Evolutionary conservation across 2,797 vertebrate genomes (phyloP).

Genomic region (Dendrocincla fuliginosa): DNA sequence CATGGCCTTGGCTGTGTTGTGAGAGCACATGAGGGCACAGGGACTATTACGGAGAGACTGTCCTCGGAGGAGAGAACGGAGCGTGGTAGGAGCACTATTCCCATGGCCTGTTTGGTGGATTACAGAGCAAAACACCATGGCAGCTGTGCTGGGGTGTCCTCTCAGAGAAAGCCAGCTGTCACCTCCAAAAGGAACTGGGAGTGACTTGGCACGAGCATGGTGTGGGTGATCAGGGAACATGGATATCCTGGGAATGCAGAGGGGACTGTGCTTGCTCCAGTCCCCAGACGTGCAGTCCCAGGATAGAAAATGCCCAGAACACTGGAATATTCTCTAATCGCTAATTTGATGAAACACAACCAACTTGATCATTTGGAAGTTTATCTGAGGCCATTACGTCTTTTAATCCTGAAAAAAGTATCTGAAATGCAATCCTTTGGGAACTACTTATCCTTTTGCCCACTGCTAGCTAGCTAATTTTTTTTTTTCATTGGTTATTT

Average conservation of each 20-base stretch:
- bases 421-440: not conserved
- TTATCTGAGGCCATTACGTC: not conserved
- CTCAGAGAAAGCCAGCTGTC: not conserved
- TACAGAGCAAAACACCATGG: not conserved
- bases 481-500: not conserved
- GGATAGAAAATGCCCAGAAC: not conserved
- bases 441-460: not conserved
- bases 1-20: not conserved
- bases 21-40: not conserved
- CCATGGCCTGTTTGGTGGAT: not conserved
- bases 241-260: not conserved
- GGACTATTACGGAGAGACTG: not conserved
- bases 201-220: accelerated
- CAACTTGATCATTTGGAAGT: not conserved
- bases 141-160: not conserved
- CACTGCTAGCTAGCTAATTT: not conserved
- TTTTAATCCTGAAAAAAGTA: not conserved
- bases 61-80: not conserved
- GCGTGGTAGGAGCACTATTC: not conserved
- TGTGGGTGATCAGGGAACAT: not conserved
- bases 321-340: not conserved
- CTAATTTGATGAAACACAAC: not conserved
- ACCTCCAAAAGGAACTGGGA: not conserved
- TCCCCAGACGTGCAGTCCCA: not conserved
- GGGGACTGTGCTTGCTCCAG: not conserved